Evolutionary conservation across 2,797 vertebrate genomes (phyloP).

Genomic region (Catharus ustulatus): DNA sequence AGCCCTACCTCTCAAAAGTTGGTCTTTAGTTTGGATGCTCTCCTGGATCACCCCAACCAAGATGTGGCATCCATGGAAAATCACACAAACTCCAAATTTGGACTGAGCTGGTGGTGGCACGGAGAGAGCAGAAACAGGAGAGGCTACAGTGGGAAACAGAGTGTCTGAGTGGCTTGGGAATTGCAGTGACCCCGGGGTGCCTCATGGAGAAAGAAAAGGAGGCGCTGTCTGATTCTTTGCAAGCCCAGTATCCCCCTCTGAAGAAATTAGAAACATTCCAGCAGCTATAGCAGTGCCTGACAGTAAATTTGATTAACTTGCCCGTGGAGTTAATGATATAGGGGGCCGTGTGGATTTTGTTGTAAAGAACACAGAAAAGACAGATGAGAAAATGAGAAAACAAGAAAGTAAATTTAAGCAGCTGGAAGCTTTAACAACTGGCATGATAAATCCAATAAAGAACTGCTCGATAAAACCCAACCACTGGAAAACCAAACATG

Average conservation of each 20-base stretch:
- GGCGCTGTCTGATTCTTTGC: not conserved
- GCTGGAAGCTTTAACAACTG: slow-evolving; percentile 75
- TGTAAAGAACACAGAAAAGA: slow-evolving; percentile 75
- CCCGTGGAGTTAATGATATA: slow-evolving; percentile 73
- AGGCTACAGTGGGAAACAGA: not conserved
- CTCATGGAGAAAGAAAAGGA: not conserved
- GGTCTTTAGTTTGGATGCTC: not conserved
- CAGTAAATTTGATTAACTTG: slow-evolving; percentile 74
- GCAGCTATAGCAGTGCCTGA: slow-evolving; percentile 59
- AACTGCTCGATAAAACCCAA: slow-evolving; percentile 70
- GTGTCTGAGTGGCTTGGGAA: not conserved
- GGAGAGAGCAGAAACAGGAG: not conserved
- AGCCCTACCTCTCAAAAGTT: not conserved
- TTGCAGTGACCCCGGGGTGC: rapidly evolving
- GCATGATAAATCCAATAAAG: slow-evolving; percentile 75
- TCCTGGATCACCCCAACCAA: not conserved
- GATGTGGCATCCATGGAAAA: not conserved
- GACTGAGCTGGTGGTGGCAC: rapidly evolving
- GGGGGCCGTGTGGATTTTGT: slow-evolving; percentile 73
- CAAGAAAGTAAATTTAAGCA: slow-evolving; percentile 75
- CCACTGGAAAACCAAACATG: slow-evolving; percentile 64
- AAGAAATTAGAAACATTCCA: slow-evolving; percentile 69
- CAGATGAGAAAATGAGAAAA: slow-evolving; percentile 76
- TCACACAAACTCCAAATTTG: not conserved
- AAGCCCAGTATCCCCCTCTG: slow-evolving; percentile 3